A percentile compares a stretch with the other conserved stretches of the same genome.
Conservation (phyloP, 1,140 invertebrate species). For the Goniozus legneri region DNA sequence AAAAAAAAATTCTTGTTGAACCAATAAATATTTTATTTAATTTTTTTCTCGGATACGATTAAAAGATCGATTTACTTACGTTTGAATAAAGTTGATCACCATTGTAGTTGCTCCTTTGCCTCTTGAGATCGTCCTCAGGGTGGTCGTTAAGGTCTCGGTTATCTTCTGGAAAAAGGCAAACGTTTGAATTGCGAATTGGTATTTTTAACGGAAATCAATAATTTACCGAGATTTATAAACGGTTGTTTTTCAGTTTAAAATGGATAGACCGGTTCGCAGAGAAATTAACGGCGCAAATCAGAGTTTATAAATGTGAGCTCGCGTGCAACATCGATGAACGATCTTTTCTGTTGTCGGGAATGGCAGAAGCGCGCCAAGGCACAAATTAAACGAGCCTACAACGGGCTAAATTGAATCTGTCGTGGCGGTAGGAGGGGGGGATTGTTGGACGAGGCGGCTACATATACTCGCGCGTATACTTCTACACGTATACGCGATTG, state of each 20-base stretch:
- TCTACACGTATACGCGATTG: not conserved
- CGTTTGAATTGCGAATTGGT: not conserved
- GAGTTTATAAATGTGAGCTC: too few relatives aligned
- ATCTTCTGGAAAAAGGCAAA: conserved; percentile 63
- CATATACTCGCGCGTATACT: not conserved
- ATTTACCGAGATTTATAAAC: too few relatives aligned
- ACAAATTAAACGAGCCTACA: conserved; percentile 43
- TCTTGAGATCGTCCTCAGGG: conserved; percentile 80
- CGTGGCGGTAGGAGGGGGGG: too few relatives aligned
- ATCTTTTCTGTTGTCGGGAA: not conserved
- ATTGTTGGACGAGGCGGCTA: not conserved
- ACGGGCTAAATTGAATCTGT: conserved; percentile 29
- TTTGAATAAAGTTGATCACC: conserved; percentile 87
- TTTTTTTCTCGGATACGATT: not conserved
- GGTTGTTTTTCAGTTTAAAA: too few relatives aligned
- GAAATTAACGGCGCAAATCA: too few relatives aligned
- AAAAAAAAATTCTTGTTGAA: too few relatives aligned
- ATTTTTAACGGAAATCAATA: too few relatives aligned
- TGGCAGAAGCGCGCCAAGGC: conserved; percentile 36
- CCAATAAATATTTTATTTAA: conserved; percentile 16
- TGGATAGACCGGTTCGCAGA: too few relatives aligned
- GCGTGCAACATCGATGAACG: too few relatives aligned
- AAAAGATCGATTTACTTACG: conserved; percentile 60
- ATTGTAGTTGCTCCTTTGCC: conserved; percentile 81
- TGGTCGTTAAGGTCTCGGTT: conserved; percentile 80